A percentile compares a stretch with the other conserved stretches of the same genome.
phyloP scores from a whole-genome alignment of 2,113 vertebrate species.

The Brachypteracias leptosomus region DNA sequence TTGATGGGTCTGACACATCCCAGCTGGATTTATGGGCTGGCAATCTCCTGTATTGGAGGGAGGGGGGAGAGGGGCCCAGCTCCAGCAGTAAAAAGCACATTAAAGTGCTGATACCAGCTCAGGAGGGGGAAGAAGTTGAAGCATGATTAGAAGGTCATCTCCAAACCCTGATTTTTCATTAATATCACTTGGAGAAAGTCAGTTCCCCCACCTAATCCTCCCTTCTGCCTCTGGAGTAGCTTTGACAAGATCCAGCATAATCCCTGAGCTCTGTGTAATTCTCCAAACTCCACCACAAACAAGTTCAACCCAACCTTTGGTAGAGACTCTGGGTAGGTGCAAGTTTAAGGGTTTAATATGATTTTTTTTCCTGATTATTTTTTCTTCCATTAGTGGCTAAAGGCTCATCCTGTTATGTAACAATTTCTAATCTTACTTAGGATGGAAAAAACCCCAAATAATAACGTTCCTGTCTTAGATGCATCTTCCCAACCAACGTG shows the following conservation, averaged over 20 bases:
- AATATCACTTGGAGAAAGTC: constrained; percentile 60
- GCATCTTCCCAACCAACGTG: not conserved
- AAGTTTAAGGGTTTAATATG: constrained; percentile 1
- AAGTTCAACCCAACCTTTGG: constrained; percentile 32
- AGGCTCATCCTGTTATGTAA: constrained; percentile 27
- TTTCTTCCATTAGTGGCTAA: constrained; percentile 12
- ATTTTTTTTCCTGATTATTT: not conserved
- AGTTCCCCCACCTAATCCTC: constrained; percentile 38
- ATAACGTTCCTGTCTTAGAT: not conserved
- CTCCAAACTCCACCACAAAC: not conserved
- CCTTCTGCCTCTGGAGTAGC: constrained; percentile 35
- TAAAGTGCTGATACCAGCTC: constrained; percentile 3
- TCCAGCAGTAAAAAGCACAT: not conserved
- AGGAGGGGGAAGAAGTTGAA: not conserved
- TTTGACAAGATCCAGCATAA: constrained; percentile 58
- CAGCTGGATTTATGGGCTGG: not conserved
- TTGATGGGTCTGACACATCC: not conserved
- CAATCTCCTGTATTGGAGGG: not conserved
- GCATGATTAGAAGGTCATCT: constrained; percentile 45
- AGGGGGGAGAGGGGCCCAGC: not conserved
- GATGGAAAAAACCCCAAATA: not conserved
- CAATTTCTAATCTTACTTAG: constrained; percentile 14
- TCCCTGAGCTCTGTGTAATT: constrained; percentile 13
- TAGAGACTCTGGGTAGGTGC: not conserved
- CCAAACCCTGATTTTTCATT: constrained; percentile 66